These are phyloP conservation scores for Parauchenoglanis punctatus DNA, from an alignment of 2,797 vertebrate species.

Conservation along the genomic window DNA sequence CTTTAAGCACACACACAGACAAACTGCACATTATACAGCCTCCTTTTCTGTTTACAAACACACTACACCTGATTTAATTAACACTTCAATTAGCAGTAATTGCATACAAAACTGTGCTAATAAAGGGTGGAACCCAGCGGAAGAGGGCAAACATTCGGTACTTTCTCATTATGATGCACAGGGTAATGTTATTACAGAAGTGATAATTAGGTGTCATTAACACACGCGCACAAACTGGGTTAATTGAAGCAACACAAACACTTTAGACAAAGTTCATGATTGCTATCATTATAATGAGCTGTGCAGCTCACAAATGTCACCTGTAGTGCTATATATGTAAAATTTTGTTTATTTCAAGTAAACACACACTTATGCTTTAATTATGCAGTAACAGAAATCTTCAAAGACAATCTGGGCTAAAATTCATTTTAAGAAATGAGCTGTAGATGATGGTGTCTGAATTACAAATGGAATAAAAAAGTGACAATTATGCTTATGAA, in stretches of 20 bases:
- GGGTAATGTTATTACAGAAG: conserved; percentile 78
- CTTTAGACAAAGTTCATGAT: conserved; percentile 71
- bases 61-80: conserved; percentile 77
- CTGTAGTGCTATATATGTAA: neutral
- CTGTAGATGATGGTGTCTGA: neutral
- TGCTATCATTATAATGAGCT: conserved; percentile 61
- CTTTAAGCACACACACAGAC: conserved; percentile 31
- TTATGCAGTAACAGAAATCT: neutral
- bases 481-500: neutral
- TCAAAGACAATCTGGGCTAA: neutral
- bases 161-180: conserved; percentile 76
- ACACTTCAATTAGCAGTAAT: conserved; percentile 80
- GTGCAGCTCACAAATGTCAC: conserved; percentile 43
- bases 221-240: conserved; percentile 72
- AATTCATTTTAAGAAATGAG: neutral
- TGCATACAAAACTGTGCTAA: conserved; percentile 76
- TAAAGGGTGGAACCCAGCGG: conserved; percentile 70
- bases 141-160: conserved; percentile 72
- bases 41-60: conserved; percentile 69
- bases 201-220: conserved; percentile 80
- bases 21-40: conserved; percentile 20
- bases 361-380: neutral
- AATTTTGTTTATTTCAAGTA: neutral
- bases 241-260: conserved; percentile 74
- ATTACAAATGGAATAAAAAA: neutral